Conservation (phyloP, 2,888 invertebrate genomes). For the Galerucella nymphaeae region DNA sequence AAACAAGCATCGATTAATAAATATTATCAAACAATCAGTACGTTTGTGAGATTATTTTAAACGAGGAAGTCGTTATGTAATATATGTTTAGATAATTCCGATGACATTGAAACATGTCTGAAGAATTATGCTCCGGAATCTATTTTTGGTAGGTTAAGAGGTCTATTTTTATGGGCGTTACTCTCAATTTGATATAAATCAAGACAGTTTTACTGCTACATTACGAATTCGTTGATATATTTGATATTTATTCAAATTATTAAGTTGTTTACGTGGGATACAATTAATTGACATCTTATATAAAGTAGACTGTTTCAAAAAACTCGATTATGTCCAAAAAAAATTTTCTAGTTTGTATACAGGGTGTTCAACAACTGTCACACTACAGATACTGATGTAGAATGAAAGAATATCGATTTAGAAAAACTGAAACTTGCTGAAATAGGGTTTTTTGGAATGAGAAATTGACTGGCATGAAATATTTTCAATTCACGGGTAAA, state of each 20-base stretch:
- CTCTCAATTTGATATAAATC: background rate
- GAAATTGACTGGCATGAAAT: no score
- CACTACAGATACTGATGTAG: no score
- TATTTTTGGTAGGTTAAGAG: conserved; percentile 24
- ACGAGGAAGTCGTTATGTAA: conserved; percentile 30
- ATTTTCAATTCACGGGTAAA: no score
- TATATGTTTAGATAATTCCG: conserved; percentile 21
- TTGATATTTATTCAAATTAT: background rate
- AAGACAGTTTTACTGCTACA: background rate
- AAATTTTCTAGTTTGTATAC: no score
- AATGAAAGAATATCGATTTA: no score
- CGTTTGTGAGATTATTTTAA: conserved; percentile 9
- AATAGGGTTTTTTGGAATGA: no score
- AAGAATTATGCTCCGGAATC: conserved; percentile 11
- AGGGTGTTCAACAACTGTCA: no score
- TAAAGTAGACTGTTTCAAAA: background rate
- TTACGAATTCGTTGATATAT: background rate
- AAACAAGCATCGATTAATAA: no score
- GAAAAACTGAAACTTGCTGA: no score
- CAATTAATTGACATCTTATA: background rate
- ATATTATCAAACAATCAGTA: background rate
- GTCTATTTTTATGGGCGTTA: background rate
- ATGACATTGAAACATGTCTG: conserved; percentile 24
- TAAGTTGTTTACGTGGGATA: background rate
- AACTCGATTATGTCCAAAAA: no score